These are phyloP conservation scores for Strix aluco DNA, from an alignment of 2,113 vertebrate species.

Conservation along the genomic window DNA sequence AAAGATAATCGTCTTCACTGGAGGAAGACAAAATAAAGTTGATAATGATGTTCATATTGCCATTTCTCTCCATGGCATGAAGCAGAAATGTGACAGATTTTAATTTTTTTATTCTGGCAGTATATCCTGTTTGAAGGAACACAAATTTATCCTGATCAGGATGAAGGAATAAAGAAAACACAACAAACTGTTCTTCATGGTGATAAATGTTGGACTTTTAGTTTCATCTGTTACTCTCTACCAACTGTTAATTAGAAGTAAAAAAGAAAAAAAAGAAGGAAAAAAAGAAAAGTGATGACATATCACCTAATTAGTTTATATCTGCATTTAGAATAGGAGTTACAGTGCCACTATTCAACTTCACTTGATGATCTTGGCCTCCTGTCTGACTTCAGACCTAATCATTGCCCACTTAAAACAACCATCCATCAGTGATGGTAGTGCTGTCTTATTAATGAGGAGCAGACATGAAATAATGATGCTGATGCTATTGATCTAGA, in stretches of 20 bases:
- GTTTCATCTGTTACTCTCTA: neutral
- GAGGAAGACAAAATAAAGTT: neutral
- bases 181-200: neutral
- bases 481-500: neutral
- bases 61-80: neutral
- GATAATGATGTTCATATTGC: neutral
- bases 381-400: neutral
- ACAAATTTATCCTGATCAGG: neutral
- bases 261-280: neutral
- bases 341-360: neutral
- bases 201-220: neutral
- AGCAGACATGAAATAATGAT: conserved; percentile 1
- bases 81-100: neutral
- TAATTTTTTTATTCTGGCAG: neutral
- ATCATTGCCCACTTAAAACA: neutral
- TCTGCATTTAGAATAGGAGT: neutral
- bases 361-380: neutral
- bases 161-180: neutral
- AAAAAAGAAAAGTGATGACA: neutral
- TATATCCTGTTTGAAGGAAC: neutral
- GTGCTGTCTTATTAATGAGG: neutral
- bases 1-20: neutral
- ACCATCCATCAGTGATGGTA: neutral
- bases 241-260: neutral
- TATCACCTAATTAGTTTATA: neutral